These are phyloP conservation scores for Melanaphis sacchari DNA, from an alignment of 1,140 invertebrate species.

Conservation along the genomic window DNA sequence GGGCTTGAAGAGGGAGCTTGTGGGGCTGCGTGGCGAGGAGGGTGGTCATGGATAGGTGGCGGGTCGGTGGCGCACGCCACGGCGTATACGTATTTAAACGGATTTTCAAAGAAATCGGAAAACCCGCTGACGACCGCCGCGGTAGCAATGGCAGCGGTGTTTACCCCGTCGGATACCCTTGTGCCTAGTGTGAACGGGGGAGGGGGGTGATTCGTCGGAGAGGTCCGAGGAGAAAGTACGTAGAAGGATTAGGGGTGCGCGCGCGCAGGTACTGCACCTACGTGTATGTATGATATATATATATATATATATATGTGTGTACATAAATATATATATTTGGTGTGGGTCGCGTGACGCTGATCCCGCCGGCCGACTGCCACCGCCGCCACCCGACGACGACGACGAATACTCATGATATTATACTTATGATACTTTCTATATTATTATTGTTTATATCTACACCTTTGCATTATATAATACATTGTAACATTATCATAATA, in stretches of 20 bases:
- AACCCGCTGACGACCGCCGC: not conserved
- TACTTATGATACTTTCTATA: not conserved
- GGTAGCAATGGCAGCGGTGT: not conserved
- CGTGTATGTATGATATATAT: not conserved
- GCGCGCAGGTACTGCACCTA: not conserved
- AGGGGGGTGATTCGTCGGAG: not conserved
- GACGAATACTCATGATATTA: not conserved
- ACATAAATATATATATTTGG: not conserved
- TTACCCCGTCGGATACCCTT: not conserved
- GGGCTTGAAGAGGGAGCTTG: no score
- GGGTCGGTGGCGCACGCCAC: not conserved
- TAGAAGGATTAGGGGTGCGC: not conserved
- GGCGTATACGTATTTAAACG: constrained; percentile 9
- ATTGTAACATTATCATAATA: not conserved
- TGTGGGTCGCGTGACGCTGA: not conserved
- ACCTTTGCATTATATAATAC: not conserved
- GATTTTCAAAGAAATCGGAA: constrained; percentile 36
- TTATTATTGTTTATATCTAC: not conserved
- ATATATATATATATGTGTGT: not conserved
- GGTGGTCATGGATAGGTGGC: not conserved
- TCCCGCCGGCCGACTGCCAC: not conserved
- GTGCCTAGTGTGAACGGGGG: not conserved
- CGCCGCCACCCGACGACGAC: no score
- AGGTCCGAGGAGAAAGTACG: not conserved
- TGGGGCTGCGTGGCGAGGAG: not conserved